A percentile compares a stretch with the other conserved stretches of the same genome.
Evolutionary conservation across 2,113 vertebrate species (phyloP).

Genomic region (Clupea harengus): DNA sequence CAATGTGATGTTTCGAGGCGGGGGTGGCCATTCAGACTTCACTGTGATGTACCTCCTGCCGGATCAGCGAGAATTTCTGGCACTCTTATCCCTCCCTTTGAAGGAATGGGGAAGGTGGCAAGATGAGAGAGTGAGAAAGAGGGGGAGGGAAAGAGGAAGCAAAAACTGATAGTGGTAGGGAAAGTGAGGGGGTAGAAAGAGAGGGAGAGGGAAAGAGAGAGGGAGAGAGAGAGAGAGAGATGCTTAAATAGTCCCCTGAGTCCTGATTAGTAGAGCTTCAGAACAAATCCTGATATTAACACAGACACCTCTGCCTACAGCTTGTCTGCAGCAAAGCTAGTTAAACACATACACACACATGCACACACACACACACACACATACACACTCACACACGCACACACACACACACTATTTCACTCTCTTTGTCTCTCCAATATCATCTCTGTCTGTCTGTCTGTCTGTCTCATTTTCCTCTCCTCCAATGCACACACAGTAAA

Average conservation of each 20-base stretch:
- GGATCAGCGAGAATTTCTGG: neutral
- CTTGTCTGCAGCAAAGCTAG: slow-evolving; percentile 14
- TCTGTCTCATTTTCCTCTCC: neutral
- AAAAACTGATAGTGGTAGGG: neutral
- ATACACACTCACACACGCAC: neutral
- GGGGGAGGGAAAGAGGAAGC: neutral
- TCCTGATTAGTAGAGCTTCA: slow-evolving; percentile 33
- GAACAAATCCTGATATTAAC: slow-evolving; percentile 34
- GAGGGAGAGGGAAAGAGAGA: slow-evolving; percentile 4
- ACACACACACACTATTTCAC: neutral
- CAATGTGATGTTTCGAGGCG: neutral
- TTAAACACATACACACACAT: neutral
- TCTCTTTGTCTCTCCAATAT: neutral
- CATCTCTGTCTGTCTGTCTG: neutral
- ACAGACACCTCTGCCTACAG: slow-evolving; percentile 31
- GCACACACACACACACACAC: neutral
- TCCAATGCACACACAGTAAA: neutral
- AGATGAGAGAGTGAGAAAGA: neutral
- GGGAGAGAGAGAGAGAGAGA: slow-evolving; percentile 8
- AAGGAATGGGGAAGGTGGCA: neutral
- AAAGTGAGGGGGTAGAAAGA: neutral
- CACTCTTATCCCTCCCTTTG: neutral
- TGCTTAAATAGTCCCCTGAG: slow-evolving; percentile 29
- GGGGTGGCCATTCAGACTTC: neutral
- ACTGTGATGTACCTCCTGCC: neutral